These are phyloP conservation scores for Marcusenius ussheri DNA, from an alignment of 2,113 vertebrate genomes.

Conservation along the genomic window DNA sequence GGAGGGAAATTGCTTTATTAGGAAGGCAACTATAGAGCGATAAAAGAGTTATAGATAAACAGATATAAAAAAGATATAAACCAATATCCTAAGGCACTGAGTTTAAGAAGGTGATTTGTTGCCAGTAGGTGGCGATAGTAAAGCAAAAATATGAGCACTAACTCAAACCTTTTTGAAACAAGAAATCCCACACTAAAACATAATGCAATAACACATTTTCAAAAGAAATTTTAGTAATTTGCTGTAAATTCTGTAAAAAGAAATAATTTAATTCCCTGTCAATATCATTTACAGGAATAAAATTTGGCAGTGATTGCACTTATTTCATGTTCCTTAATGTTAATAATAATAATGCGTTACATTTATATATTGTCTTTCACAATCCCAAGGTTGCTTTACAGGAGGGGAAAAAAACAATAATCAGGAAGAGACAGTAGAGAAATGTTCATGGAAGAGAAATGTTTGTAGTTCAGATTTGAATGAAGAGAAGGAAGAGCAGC, in stretches of 20 bases:
- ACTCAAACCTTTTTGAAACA: not conserved
- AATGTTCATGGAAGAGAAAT: too few relatives aligned
- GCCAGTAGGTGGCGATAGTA: constrained; percentile 2
- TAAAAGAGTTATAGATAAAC: too few relatives aligned
- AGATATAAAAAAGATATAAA: too few relatives aligned
- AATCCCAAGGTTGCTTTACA: too few relatives aligned
- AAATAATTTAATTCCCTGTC: not conserved
- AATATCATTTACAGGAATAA: not conserved
- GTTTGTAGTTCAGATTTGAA: not conserved
- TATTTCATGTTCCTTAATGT: not conserved
- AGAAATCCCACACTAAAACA: not conserved
- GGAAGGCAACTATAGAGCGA: too few relatives aligned
- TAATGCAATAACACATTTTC: not conserved
- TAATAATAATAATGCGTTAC: too few relatives aligned
- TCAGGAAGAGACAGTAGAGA: too few relatives aligned
- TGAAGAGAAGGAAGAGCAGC: not conserved
- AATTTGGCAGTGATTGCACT: not conserved
- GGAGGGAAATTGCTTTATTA: not conserved
- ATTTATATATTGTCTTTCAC: too few relatives aligned
- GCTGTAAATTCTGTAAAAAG: not conserved
- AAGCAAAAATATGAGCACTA: not conserved
- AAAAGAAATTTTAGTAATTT: not conserved
- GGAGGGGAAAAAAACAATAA: too few relatives aligned
- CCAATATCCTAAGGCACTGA: too few relatives aligned
- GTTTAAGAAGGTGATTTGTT: too few relatives aligned